These are phyloP conservation scores for Salmo trutta DNA, from an alignment of 2,797 vertebrate genomes.

Conservation along the genomic window DNA sequence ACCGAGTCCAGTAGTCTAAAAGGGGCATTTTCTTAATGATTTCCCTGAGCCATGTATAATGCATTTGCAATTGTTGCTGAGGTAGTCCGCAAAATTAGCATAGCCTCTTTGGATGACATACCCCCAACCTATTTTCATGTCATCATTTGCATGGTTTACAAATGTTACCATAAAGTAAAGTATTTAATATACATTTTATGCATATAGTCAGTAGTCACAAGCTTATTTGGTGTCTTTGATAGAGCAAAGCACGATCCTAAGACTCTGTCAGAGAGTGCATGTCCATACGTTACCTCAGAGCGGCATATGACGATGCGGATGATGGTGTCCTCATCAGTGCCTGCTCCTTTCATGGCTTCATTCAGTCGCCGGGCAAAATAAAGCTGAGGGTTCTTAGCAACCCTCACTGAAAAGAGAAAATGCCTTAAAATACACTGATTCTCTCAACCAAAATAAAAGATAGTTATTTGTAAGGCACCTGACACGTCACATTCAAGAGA, in stretches of 20 bases:
- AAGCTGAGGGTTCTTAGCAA: constrained; percentile 80
- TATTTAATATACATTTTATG: not conserved
- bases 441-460: no score
- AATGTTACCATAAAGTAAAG: not conserved
- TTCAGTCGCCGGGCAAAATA: constrained; percentile 79
- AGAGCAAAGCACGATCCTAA: not conserved
- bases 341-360: constrained; percentile 74
- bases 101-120: no score
- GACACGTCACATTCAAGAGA: not conserved
- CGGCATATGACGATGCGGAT: constrained; percentile 78
- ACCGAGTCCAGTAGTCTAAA: not conserved
- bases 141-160: not conserved
- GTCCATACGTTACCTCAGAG: constrained; percentile 67
- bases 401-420: constrained; percentile 65
- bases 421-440: not conserved
- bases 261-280: not conserved
- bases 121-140: no score
- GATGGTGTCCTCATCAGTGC: constrained; percentile 80
- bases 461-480: no score
- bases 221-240: not conserved
- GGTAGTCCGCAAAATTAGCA: no score
- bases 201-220: not conserved
- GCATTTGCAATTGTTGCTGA: no score
- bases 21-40: no score
- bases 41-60: no score